Base-by-base conservation (phyloP, 2,113 vertebrate genomes). In the Mionectes macconnelli region DNA sequence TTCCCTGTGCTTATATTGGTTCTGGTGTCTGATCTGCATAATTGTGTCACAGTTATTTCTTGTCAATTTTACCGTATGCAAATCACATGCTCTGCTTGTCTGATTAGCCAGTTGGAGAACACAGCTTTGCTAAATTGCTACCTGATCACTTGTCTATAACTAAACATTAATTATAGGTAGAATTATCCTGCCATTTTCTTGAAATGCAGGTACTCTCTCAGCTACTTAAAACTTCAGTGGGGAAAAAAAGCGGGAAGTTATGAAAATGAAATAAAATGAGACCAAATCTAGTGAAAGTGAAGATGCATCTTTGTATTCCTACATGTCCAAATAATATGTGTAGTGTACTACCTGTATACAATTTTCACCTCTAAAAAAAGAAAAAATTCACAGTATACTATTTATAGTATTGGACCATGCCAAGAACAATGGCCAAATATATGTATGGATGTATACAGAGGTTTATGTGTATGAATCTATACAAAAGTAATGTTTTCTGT, bases 1-100 rank as follows among this genome's bases (percentile, higher is more conserved):
- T 67, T 97, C 63, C 63, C 70, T 90, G 39, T 76, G 21, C 50
- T 91, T 28, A 10, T 63, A 73, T 63, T 91, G 47, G 28, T 90
- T 94, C 75, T 93, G 78, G 30, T 91, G 78, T 89, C 84, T 87
- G 42, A 91, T 90, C 72, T 91, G 45, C 93, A 80, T 94, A 93
- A 94, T 86, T 90, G 30, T 93, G 66, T 87, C n/a, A 5, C 0
- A 0, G 64, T 87, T 92, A 78, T 62, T 93, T 91, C 90, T 91
- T 83, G 57, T 85, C 87, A 86, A 17, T 80, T 94, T 96, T 77
- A 80, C 78, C 74, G 50, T 86, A 88, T 95, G 89, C 50, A 86
- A 63, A 95, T 95, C 91, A 52, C 39, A 59, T 88, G 35, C 78
- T 90, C 72, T 77, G 35, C 10, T 74, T 92, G 76, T 87, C 94